Conservation (phyloP, 2,888 invertebrate species). For the Eupelmus urozonus region DNA sequence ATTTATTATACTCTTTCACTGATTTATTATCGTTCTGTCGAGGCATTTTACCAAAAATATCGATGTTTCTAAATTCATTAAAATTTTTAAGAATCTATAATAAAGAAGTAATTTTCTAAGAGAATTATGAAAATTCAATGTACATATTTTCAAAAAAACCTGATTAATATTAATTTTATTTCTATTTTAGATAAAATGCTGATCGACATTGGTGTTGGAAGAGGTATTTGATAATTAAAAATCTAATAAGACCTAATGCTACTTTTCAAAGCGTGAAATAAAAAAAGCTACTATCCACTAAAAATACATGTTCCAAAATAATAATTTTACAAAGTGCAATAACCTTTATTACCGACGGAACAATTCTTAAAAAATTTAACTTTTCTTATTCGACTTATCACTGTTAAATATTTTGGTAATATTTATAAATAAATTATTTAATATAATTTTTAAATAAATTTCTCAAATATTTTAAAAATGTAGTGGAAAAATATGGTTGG, state of each 20-base stretch:
- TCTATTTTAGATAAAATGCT: conserved; percentile 44
- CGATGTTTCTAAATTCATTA: not conserved
- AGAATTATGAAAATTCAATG: too few species aligned
- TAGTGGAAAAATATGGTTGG: too few species aligned
- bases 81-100: not conserved
- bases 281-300: conserved; percentile 54
- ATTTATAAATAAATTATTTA: too few species aligned
- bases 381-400: too few species aligned
- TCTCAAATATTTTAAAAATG: too few species aligned
- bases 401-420: too few species aligned
- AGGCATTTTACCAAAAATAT: conserved; percentile 36
- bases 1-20: conserved; percentile 28
- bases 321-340: conserved; percentile 27
- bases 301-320: conserved; percentile 32
- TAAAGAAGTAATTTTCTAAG: too few species aligned
- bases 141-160: too few species aligned
- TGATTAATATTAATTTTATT: not conserved
- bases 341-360: conserved; percentile 37
- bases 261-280: conserved; percentile 52
- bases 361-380: not conserved
- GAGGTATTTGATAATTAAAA: too few species aligned
- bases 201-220: conserved; percentile 55
- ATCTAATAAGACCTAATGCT: conserved; percentile 36
- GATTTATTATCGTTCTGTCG: conserved; percentile 32
- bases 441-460: too few species aligned